These are phyloP conservation scores for Drosophila dunni DNA, from an alignment of 1,140 invertebrate species.

Conservation along the genomic window DNA sequence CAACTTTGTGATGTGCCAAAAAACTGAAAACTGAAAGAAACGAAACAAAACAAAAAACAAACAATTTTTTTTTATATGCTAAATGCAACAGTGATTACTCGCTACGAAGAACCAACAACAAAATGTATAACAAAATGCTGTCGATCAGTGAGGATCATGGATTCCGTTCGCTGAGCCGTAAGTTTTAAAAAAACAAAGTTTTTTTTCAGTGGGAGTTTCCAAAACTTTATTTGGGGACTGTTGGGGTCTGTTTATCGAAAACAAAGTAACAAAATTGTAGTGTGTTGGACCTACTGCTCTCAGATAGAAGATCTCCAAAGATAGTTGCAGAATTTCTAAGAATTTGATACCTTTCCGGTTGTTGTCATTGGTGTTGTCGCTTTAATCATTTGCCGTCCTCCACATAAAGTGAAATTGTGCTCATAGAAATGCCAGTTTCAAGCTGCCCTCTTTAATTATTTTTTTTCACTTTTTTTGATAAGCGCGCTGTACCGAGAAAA, in stretches of 20 bases:
- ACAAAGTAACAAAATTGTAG: not conserved
- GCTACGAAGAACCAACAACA: conserved; percentile 14
- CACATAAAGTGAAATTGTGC: conserved; percentile 34
- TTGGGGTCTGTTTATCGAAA: conserved; percentile 17
- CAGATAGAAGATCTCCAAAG: conserved; percentile 44
- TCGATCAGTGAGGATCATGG: conserved; percentile 84
- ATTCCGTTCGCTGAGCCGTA: conserved; percentile 85
- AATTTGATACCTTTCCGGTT: conserved; percentile 54
- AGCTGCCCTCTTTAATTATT: conserved; percentile 38
- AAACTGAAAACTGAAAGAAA: conserved; percentile 28
- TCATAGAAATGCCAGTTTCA: conserved; percentile 7
- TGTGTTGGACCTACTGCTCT: not conserved
- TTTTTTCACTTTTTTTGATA: conserved; percentile 52
- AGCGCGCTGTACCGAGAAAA: conserved; percentile 55
- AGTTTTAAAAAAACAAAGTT: conserved; percentile 47
- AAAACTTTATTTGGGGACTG: not conserved
- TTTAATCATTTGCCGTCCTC: conserved; percentile 69
- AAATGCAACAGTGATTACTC: conserved; percentile 45
- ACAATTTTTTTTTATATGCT: conserved; percentile 43
- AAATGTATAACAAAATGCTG: conserved; percentile 83
- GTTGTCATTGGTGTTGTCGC: conserved; percentile 23
- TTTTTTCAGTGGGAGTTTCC: not conserved
- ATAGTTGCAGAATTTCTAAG: conserved; percentile 62
- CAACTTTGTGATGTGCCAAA: conserved; percentile 41
- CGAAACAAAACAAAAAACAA: conserved; percentile 17